phyloP scores from a whole-genome alignment of 2,888 invertebrate genomes.

The Apoda limacodes region DNA sequence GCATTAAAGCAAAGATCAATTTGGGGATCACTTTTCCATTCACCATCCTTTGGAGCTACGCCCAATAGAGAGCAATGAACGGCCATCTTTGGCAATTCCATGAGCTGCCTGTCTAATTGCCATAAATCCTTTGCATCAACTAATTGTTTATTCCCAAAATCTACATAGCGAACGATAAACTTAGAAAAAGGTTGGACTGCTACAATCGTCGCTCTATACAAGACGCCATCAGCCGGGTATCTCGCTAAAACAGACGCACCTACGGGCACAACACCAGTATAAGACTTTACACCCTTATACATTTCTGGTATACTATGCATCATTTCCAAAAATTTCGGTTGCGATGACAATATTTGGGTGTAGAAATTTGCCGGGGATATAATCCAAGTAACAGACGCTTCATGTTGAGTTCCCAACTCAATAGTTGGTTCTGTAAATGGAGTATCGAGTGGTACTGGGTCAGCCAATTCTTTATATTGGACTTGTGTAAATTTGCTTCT shows the following conservation, averaged over 20 bases:
- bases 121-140: conserved; percentile 75
- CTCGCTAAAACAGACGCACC: conserved; percentile 77
- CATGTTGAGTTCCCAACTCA: conserved; percentile 62
- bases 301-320: conserved; percentile 78
- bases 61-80: conserved; percentile 75
- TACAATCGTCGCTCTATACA: conserved; percentile 77
- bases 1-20: conserved; percentile 73
- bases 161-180: conserved; percentile 78
- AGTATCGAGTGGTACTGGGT: conserved; percentile 60
- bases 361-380: conserved; percentile 80
- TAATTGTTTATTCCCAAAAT: conserved; percentile 79
- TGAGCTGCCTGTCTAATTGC: conserved; percentile 75
- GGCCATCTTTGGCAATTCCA: conserved; percentile 77
- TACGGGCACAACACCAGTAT: conserved; percentile 49
- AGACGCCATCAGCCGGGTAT: conserved; percentile 76
- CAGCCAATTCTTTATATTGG: conserved; percentile 41
- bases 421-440: conserved; percentile 57
- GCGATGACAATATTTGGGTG: conserved; percentile 64
- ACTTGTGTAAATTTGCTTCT: conserved; percentile 43
- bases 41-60: conserved; percentile 67
- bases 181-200: conserved; percentile 68
- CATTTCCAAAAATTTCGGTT: conserved; percentile 72
- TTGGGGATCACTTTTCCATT: conserved; percentile 67
- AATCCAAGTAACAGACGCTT: conserved; percentile 79
- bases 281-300: conserved; percentile 68